Percentiles rank a stretch among this genome's conserved stretches.
These are phyloP conservation scores for Melanotaenia boesemani DNA, from an alignment of 2,797 vertebrate genomes.

Conservation along the genomic window DNA sequence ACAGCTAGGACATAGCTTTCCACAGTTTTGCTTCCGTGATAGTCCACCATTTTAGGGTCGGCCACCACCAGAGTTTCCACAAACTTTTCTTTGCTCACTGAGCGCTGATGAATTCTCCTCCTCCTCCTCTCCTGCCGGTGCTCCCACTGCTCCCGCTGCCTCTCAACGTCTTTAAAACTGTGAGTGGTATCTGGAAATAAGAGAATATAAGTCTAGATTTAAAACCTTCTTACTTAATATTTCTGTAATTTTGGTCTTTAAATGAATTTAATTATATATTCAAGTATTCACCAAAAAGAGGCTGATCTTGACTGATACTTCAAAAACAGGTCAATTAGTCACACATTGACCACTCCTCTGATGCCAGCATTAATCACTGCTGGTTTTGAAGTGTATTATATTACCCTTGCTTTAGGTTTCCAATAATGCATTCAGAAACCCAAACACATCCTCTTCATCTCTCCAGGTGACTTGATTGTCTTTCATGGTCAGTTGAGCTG, in stretches of 20 bases:
- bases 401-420: accelerated
- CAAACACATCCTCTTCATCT: neutral
- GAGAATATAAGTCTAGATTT: neutral
- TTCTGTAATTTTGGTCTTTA: no score
- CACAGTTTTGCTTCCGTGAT: constrained; percentile 88
- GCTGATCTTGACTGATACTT: neutral
- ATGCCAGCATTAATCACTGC: neutral
- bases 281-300: neutral
- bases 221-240: neutral
- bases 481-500: constrained; percentile 31
- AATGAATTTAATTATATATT: no score
- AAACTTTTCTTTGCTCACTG: constrained; percentile 96
- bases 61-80: constrained; percentile 98
- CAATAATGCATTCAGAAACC: neutral
- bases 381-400: neutral
- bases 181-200: constrained; percentile 70
- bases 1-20: constrained; percentile 93
- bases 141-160: constrained; percentile 87
- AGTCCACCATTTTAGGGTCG: constrained; percentile 94
- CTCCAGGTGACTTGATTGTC: neutral
- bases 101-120: constrained; percentile 85
- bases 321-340: neutral
- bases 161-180: constrained; percentile 70
- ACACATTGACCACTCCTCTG: neutral
- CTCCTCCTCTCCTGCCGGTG: constrained; percentile 70